A percentile compares a stretch with the other conserved stretches of the same genome.
Evolutionary conservation across 2,113 vertebrate genomes (phyloP).

Genomic region (Amia ocellicauda): DNA sequence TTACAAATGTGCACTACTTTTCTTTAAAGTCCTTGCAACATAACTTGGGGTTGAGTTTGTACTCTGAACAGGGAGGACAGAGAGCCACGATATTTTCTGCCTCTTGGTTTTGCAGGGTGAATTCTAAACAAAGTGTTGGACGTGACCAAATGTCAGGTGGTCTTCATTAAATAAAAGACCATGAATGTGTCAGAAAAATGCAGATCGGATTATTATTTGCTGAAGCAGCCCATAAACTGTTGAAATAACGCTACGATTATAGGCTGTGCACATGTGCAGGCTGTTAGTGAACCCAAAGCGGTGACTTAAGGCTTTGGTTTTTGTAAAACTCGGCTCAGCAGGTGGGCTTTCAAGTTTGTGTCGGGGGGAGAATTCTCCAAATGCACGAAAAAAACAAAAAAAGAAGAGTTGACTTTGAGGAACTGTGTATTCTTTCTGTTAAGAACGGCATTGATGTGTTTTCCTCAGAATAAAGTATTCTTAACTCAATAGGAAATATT

Average conservation of each 20-base stretch:
- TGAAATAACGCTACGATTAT: background rate
- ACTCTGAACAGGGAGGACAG: no score
- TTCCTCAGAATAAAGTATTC: background rate
- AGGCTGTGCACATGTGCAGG: conserved; percentile 11
- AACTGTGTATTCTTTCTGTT: background rate
- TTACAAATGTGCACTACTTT: no score
- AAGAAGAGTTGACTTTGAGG: conserved; percentile 1
- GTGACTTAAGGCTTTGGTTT: background rate
- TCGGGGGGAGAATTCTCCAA: background rate
- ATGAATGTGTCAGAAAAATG: no score
- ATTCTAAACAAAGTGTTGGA: no score
- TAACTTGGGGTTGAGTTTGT: no score
- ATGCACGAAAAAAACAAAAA: no score
- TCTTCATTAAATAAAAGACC: no score
- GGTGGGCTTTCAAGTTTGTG: conserved; percentile 15
- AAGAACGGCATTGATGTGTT: background rate
- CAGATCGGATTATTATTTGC: no score
- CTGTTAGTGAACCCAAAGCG: conserved; percentile 1
- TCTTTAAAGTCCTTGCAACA: no score
- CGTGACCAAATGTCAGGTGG: no score
- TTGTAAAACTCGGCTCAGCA: background rate
- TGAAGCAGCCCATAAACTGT: background rate
- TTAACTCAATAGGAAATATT: background rate
- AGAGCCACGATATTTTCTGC: no score
- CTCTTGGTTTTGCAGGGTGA: no score